Evolutionary conservation across 2,888 invertebrate species (phyloP).

Genomic region (Synergus japonicus): DNA sequence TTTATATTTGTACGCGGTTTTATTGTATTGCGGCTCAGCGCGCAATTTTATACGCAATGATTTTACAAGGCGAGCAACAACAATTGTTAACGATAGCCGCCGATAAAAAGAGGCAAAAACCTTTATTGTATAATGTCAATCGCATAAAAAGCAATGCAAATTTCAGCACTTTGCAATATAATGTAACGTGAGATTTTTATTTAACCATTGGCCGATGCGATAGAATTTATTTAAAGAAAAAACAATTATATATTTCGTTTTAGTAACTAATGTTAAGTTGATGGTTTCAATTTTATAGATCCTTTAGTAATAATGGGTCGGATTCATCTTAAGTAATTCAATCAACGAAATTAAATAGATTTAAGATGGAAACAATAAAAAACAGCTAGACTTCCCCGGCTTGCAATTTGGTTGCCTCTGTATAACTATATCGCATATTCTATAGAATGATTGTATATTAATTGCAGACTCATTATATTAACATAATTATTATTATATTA

Average conservation of each 20-base stretch:
- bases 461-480: slow-evolving; percentile 24
- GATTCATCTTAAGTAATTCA: background rate
- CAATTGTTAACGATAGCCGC: slow-evolving; percentile 35
- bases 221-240: background rate
- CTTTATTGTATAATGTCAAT: slow-evolving; percentile 33
- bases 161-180: slow-evolving; percentile 6
- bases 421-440: slow-evolving; percentile 21
- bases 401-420: background rate
- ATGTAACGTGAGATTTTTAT: background rate
- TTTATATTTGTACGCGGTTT: slow-evolving; percentile 68
- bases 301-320: background rate
- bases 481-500: slow-evolving; percentile 42
- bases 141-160: slow-evolving; percentile 25
- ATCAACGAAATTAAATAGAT: background rate
- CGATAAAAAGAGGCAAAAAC: slow-evolving; percentile 2
- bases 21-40: slow-evolving; percentile 55
- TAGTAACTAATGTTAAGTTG: background rate
- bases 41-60: slow-evolving; percentile 62
- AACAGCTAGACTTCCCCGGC: background rate
- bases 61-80: slow-evolving; percentile 50
- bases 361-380: background rate
- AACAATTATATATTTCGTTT: background rate
- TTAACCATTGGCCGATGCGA: background rate
- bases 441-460: slow-evolving; percentile 26
- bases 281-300: background rate